Evolutionary conservation across 2,113 vertebrate species (phyloP).

Genomic region (Ellobius talpinus): DNA sequence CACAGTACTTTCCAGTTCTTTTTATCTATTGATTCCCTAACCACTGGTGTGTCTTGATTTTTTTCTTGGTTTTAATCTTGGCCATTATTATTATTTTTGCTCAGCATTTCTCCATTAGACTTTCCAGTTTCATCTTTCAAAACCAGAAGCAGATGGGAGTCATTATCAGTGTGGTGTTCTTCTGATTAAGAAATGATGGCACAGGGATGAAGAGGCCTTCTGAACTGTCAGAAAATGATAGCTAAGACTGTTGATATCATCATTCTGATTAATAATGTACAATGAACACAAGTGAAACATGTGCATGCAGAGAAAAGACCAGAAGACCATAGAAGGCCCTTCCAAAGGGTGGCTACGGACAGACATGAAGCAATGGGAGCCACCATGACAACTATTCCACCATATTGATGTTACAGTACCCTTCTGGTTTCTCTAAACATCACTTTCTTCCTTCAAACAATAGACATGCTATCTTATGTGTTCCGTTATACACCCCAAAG

Average conservation of each 20-base stretch:
- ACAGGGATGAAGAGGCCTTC: not conserved
- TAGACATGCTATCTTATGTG: not conserved
- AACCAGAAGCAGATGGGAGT: not conserved
- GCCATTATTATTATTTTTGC: not conserved
- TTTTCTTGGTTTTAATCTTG: not conserved
- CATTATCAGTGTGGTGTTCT: not conserved
- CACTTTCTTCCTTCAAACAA: constrained; percentile 4
- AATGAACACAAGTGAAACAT: not conserved
- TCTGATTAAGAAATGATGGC: not conserved
- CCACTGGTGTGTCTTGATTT: not conserved
- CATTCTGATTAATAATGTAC: not conserved
- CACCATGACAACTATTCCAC: not conserved
- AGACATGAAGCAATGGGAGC: not conserved
- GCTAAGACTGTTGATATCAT: not conserved
- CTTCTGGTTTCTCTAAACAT: constrained; percentile 1
- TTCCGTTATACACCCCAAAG: not conserved
- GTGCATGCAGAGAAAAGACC: not conserved
- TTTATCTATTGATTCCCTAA: not conserved
- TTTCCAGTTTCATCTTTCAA: constrained; percentile 6
- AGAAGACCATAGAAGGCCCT: not conserved
- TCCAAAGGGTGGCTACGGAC: not conserved
- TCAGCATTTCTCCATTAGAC: not conserved
- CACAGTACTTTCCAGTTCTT: not conserved
- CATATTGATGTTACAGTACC: not conserved
- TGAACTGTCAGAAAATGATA: constrained; percentile 1